Base-by-base conservation (phyloP, 2,797 vertebrate species). In the Malurus splendens region DNA sequence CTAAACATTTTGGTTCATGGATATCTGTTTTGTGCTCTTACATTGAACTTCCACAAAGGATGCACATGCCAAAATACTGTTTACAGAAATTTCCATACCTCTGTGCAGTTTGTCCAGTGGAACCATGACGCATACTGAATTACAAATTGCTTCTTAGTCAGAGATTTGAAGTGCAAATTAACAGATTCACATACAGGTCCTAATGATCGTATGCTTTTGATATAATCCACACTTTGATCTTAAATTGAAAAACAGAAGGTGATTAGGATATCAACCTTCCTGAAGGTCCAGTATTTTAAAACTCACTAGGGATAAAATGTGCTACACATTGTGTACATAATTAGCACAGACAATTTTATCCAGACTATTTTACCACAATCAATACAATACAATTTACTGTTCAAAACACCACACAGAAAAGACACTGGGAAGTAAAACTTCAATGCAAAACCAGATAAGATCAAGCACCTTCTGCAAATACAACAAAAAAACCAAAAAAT, bases 161-260 rank as follows among this genome's bases (percentile, higher is more conserved):
- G 83, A 41, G 96, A 96, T 44, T 81, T 93, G 68, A 97, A 72
- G 45, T 97, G 80, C 6, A 54, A 62, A 74, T 97, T 87, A 83
- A 96, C 81, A 23, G 96, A 94, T 75, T 96, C 96, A 94, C 97
- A 97, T 28, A 98, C 71, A 6, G 97, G 97, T 86, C 97, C 97
- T 78, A 98, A 91, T 0, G 51, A 95, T 79, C 28, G 84, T 79
- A 98, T 93, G 24, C 96, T 98, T 87, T 71, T 80, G 57, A 57
- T 18, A 92, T 96, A 97, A 84, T 97, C 96, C 89, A 97, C 62
- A 12, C 41, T 85, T 85, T 57, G 84, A 78, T 91, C 97, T 98
- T 90, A 61, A 82, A 90, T 74, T 24, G 47, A 94, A 92, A 93
- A 89, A 70, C 15, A 72, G 75, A 72, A 60, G 13, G 7, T 61